phyloP scores from a whole-genome alignment of 2,888 invertebrate species.

The Dorcus parallelipipedus region DNA sequence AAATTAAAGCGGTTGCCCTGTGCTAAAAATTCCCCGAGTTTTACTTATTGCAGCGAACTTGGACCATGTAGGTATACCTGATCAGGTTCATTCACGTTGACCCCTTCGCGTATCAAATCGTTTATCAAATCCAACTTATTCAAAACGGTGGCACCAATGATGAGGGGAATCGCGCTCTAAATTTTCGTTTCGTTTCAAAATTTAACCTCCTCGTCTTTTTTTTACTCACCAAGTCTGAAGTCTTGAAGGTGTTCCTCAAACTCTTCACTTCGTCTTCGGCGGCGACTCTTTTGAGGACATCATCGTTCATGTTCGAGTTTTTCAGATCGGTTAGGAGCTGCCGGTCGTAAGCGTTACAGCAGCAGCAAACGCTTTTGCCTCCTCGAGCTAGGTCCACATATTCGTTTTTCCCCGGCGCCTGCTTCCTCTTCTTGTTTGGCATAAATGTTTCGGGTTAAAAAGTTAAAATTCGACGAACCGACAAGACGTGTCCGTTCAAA shows the following conservation, averaged over 20 bases:
- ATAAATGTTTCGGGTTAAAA: slow-evolving; percentile 17
- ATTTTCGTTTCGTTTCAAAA: neutral
- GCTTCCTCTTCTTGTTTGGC: slow-evolving; percentile 30
- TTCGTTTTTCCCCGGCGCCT: slow-evolving; percentile 11
- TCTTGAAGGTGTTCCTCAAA: slow-evolving; percentile 36
- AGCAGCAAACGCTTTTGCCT: too few species aligned
- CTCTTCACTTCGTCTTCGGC: slow-evolving; percentile 37
- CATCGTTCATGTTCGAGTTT: neutral
- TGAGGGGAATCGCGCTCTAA: slow-evolving; percentile 30
- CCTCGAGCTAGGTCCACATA: neutral
- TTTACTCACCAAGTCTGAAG: slow-evolving; percentile 40
- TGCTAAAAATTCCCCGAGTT: slow-evolving; percentile 31
- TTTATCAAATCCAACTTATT: slow-evolving; percentile 41
- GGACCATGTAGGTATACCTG: slow-evolving; percentile 28
- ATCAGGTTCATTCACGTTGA: slow-evolving; percentile 37
- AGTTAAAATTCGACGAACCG: too few species aligned
- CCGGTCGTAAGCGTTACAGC: too few species aligned
- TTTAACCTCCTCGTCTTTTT: neutral
- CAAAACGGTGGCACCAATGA: slow-evolving; percentile 41
- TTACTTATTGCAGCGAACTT: neutral
- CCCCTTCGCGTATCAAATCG: slow-evolving; percentile 39
- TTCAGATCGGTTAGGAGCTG: too few species aligned
- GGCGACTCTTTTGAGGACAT: slow-evolving; percentile 33
- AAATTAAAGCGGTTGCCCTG: slow-evolving; percentile 43
- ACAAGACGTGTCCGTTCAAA: too few species aligned